Evolutionary conservation across 2,888 invertebrate genomes (phyloP).

Genomic region (Yponomeuta malinellus): DNA sequence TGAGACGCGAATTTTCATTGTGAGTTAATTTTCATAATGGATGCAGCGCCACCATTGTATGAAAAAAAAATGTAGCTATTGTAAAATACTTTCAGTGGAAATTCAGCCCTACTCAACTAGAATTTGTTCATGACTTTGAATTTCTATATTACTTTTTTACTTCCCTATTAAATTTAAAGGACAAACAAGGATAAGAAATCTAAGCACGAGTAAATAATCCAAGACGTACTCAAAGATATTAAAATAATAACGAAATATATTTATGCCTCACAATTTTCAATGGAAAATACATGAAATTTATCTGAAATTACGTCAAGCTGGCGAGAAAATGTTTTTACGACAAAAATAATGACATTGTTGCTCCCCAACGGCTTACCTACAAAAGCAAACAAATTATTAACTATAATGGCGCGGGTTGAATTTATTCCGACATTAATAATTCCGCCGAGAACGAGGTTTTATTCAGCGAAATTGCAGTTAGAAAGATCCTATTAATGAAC

Average conservation of each 20-base stretch:
- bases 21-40: constrained; percentile 37
- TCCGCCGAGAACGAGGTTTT: constrained; percentile 55
- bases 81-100: not conserved
- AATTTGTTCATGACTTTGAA: too few species aligned
- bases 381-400: constrained; percentile 54
- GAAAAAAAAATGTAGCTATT: not conserved
- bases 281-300: constrained; percentile 9
- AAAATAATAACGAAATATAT: not conserved
- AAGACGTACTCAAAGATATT: not conserved
- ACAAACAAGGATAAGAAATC: too few species aligned
- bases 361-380: constrained; percentile 11
- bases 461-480: constrained; percentile 72
- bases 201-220: not conserved
- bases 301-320: constrained; percentile 8
- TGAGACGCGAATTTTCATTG: constrained; percentile 41
- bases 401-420: constrained; percentile 56
- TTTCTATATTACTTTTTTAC: too few species aligned
- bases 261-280: not conserved
- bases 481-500: constrained; percentile 75
- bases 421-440: constrained; percentile 69
- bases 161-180: too few species aligned
- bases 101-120: too few species aligned
- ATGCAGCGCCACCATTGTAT: constrained; percentile 18
- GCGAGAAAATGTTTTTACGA: constrained; percentile 10
- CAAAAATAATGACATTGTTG: constrained; percentile 13